Conservation (phyloP, 2,113 vertebrate genomes). For the Pristiophorus japonicus region DNA sequence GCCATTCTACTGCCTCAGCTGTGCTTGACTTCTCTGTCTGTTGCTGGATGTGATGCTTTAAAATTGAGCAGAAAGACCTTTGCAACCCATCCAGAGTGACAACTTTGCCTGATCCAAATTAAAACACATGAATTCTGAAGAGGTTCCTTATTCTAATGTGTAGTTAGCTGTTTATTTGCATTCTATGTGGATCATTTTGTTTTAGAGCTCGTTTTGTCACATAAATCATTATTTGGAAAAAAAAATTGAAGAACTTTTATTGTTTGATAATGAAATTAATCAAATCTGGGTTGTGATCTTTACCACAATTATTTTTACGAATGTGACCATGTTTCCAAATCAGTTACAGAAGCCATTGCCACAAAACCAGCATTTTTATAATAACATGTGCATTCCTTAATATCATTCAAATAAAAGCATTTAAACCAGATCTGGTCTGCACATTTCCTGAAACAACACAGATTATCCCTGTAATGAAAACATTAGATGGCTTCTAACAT, state of each 20-base stretch:
- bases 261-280: background rate
- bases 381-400: conserved; percentile 2
- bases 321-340: background rate
- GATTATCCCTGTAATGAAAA: conserved; percentile 35
- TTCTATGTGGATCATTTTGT: background rate
- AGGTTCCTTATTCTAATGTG: background rate
- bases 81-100: background rate
- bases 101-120: background rate
- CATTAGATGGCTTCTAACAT: conserved; percentile 28
- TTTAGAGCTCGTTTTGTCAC: background rate
- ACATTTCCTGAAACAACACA: conserved; percentile 26
- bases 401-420: conserved; percentile 32
- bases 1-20: background rate
- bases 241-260: background rate
- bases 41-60: background rate
- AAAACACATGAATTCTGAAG: background rate
- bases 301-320: background rate
- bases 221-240: conserved; percentile 1
- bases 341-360: background rate
- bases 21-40: background rate
- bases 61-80: background rate
- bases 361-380: conserved; percentile 2
- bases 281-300: background rate
- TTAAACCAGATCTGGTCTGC: conserved; percentile 28
- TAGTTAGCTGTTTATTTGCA: background rate